These are phyloP conservation scores for Protomyctophum bolini DNA, from an alignment of 2,113 vertebrate genomes.

Conservation along the genomic window DNA sequence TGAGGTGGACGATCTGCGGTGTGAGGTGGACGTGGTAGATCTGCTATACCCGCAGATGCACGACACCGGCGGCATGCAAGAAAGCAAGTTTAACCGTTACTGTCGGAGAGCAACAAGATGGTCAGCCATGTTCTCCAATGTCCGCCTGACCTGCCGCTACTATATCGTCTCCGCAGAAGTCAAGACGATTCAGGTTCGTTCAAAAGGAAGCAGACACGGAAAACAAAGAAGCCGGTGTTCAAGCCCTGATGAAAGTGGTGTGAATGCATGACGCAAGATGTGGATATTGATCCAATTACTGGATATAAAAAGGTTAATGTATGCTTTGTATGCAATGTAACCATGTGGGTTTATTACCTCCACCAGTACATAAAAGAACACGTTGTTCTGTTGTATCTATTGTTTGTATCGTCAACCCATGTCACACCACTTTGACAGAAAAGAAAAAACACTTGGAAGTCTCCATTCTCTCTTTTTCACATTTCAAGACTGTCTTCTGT, in stretches of 20 bases:
- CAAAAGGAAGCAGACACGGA: constrained; percentile 1
- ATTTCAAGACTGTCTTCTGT: background rate
- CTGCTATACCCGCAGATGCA: too few species aligned
- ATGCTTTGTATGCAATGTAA: background rate
- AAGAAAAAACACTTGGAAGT: background rate
- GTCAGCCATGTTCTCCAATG: background rate
- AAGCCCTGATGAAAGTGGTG: constrained; percentile 28
- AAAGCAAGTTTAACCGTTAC: background rate
- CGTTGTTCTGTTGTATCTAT: too few species aligned
- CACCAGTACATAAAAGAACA: too few species aligned
- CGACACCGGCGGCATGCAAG: too few species aligned
- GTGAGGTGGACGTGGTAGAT: too few species aligned
- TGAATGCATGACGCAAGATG: constrained; percentile 18
- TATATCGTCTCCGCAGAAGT: background rate
- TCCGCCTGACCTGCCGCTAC: background rate
- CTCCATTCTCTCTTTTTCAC: background rate
- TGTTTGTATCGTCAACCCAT: background rate
- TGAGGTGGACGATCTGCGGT: too few species aligned
- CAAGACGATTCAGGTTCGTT: constrained; percentile 29
- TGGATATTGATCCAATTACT: background rate
- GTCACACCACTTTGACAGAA: background rate
- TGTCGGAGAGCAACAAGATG: background rate
- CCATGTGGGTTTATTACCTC: too few species aligned
- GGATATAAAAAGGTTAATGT: background rate
- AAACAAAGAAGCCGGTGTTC: background rate